Evolutionary conservation across 2,113 vertebrate genomes (phyloP).

Genomic region (Dicerorhinus sumatrensis): DNA sequence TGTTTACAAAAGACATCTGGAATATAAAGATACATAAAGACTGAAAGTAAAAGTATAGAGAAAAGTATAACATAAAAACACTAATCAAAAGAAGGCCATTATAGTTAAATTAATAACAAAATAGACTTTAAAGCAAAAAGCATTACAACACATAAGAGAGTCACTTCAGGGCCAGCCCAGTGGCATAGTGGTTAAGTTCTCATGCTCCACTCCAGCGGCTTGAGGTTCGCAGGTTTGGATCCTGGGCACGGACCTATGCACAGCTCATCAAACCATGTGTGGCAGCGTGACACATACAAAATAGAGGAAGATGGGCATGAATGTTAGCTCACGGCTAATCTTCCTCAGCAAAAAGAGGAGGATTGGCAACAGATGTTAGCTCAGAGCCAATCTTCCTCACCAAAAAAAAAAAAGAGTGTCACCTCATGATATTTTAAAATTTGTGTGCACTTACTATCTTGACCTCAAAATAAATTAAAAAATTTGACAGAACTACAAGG

Average conservation of each 20-base stretch:
- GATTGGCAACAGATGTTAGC: no score
- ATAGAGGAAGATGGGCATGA: no score
- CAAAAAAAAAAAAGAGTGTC: not conserved
- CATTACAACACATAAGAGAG: conserved; percentile 10
- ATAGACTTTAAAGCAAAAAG: not conserved
- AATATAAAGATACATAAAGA: conserved; percentile 31
- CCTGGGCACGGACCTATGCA: no score
- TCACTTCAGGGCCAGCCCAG: not conserved
- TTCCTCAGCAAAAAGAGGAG: no score
- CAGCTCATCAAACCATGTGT: no score
- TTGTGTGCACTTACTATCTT: not conserved
- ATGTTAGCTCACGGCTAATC: no score
- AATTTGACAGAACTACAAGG: not conserved
- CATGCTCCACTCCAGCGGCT: no score
- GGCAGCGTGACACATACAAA: no score
- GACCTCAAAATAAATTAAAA: not conserved
- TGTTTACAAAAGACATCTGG: not conserved
- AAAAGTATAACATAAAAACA: not conserved
- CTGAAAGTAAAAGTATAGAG: not conserved
- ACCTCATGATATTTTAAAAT: conserved; percentile 35
- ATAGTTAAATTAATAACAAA: conserved; percentile 17
- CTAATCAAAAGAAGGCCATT: conserved; percentile 25
- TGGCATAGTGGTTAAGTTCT: no score
- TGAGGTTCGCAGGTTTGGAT: no score
- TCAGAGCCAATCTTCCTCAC: no score